Evolutionary conservation across 2,797 vertebrate genomes (phyloP).

Genomic region (Sebastes matsubarae): DNA sequence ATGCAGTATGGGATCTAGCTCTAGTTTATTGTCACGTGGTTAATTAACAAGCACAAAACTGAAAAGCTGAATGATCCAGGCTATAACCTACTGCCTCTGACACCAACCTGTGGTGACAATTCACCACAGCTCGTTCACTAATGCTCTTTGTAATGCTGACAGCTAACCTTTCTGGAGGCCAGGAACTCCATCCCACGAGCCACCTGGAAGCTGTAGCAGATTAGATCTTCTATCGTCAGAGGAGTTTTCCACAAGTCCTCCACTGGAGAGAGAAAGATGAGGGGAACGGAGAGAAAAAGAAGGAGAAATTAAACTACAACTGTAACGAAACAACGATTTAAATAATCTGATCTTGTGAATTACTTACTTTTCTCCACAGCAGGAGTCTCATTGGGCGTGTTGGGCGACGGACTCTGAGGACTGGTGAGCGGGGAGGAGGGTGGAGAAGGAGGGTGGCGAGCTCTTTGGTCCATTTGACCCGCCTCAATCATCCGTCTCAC

Average conservation of each 20-base stretch:
- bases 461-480: slow-evolving; percentile 85
- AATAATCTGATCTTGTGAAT: not conserved
- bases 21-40: not conserved
- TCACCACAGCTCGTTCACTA: not conserved
- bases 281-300: not conserved
- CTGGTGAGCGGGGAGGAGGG: slow-evolving; percentile 61
- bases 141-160: not conserved
- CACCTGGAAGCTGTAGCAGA: slow-evolving; percentile 99
- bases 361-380: slow-evolving; percentile 83
- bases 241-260: slow-evolving; percentile 98
- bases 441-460: slow-evolving; percentile 48
- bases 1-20: not conserved
- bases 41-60: not conserved
- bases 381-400: slow-evolving; percentile 69
- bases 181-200: slow-evolving; percentile 99
- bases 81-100: not conserved
- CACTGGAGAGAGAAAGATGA: slow-evolving; percentile 69
- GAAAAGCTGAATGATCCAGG: not conserved
- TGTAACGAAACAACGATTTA: not conserved
- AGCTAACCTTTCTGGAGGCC: slow-evolving; percentile 92
- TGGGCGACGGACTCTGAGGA: slow-evolving; percentile 75
- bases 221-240: slow-evolving; percentile 95
- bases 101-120: not conserved
- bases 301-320: not conserved
- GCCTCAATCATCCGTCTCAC: slow-evolving; percentile 92